Evolutionary conservation across 2,888 invertebrate species (phyloP).

Genomic region (Alsophila aescularia): DNA sequence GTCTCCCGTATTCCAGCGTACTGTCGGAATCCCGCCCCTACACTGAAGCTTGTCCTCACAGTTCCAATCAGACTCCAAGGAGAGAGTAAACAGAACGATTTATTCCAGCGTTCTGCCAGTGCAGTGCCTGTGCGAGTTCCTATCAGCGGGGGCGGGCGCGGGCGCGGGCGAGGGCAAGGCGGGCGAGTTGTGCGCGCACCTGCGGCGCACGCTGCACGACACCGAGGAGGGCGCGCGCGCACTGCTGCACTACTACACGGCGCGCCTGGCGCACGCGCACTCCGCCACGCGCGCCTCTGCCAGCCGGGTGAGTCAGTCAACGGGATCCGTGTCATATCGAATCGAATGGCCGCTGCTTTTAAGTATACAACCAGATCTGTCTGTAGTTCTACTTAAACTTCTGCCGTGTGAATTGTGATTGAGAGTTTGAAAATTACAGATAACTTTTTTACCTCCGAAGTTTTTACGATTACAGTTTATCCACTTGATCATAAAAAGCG

Average conservation of each 20-base stretch:
- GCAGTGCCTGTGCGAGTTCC: constrained; percentile 98
- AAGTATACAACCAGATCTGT: no score
- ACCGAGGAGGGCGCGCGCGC: constrained; percentile 88
- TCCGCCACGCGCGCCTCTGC: constrained; percentile 91
- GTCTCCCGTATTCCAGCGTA: no score
- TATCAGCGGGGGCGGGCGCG: constrained; percentile 86
- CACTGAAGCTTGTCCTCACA: no score
- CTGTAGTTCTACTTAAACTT: no score
- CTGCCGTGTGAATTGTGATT: no score
- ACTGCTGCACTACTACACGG: constrained; percentile 94
- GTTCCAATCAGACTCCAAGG: no score
- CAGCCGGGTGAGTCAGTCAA: constrained; percentile 76
- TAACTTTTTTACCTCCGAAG: no score
- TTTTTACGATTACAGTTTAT: background rate
- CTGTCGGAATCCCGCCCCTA: no score
- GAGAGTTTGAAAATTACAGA: no score
- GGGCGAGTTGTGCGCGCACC: constrained; percentile 87
- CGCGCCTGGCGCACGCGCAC: constrained; percentile 92
- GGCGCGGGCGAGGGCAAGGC: constrained; percentile 75
- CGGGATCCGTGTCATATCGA: no score
- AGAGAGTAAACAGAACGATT: no score
- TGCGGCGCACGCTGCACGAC: constrained; percentile 81
- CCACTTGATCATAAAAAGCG: background rate
- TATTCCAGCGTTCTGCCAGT: constrained; percentile 92
- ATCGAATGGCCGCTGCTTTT: no score